Base-by-base conservation (phyloP, 2,113 vertebrate species). In the Caranx melampygus region DNA sequence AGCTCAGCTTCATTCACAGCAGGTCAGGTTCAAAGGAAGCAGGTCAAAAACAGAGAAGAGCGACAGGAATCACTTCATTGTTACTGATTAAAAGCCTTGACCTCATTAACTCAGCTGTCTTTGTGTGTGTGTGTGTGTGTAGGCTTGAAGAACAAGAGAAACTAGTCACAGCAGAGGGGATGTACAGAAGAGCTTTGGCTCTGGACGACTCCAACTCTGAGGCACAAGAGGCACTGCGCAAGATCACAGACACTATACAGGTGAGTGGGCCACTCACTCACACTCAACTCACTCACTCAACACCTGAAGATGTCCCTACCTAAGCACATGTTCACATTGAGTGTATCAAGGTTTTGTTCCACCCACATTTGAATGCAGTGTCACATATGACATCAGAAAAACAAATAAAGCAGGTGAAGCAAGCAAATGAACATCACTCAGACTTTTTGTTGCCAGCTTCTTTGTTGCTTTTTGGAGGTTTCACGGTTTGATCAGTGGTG, bases 81-180 rank as follows among this genome's bases (percentile, higher is more conserved):
- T 49, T 47, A 11, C 6, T 40, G 18, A 42, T 8, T 47, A 18
- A 16, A 21, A 2, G 12, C 13, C 1, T 3, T 59, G 5, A 63
- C 2, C 1, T 20, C 3, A 20, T 52, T 57, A 58, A 40, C 10
- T 70, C 26, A 34, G 2, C 51, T 3, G 8, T 35, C 16, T 14
- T 21, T 72, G 8, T 78, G 1, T 15, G 31, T 72, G 21, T 68
- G 6, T 55, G 15, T 73, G 0, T 54, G 0, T 40, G 4, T 78
- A 99, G 98, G 84, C 93, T 99, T 66, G 97, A 99, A 92, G 97
- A 98, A 82, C 97, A 99, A 86, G 97, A 99, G 15, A 98, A 99
- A 83, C 93, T 98, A 9, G 87, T 97, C 55, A 99, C 97, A 84
- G 98, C 98, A 8, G 97, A 99, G 85, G 96, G 93, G 80, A 93